phyloP scores from a whole-genome alignment of 2,797 vertebrate species.

The Helarctos malayanus region DNA sequence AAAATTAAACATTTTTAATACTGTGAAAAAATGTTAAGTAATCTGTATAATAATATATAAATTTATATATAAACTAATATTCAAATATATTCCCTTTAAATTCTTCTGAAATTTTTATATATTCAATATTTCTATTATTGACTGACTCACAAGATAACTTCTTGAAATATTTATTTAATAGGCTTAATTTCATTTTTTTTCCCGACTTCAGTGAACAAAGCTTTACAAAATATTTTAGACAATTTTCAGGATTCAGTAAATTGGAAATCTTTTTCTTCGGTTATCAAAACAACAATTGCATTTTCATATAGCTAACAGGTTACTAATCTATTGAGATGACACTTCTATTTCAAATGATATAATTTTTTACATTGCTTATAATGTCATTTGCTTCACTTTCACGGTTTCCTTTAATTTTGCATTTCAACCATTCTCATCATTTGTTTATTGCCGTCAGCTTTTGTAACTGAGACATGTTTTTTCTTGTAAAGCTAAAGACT shows the following conservation, averaged over 20 bases:
- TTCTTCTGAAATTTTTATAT: background rate
- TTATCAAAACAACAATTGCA: background rate
- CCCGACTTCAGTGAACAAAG: background rate
- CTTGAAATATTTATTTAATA: background rate
- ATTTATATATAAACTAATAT: background rate
- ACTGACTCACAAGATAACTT: background rate
- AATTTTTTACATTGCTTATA: background rate
- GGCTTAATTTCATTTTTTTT: background rate
- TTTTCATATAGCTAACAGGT: background rate
- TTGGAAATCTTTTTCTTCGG: background rate
- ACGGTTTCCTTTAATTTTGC: background rate
- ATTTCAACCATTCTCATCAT: background rate
- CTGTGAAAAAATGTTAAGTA: background rate
- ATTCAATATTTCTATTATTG: background rate
- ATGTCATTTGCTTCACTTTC: background rate
- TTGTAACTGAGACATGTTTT: background rate
- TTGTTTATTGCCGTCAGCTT: slow-evolving; percentile 12
- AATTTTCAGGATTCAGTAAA: background rate
- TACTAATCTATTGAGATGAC: background rate
- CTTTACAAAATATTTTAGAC: background rate
- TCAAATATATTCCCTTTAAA: background rate
- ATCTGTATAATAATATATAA: background rate
- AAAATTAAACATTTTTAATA: background rate
- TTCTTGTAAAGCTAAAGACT: background rate
- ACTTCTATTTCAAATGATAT: background rate